These are phyloP conservation scores for Campoletis raptor DNA, from an alignment of 2,888 invertebrate species.

Conservation along the genomic window DNA sequence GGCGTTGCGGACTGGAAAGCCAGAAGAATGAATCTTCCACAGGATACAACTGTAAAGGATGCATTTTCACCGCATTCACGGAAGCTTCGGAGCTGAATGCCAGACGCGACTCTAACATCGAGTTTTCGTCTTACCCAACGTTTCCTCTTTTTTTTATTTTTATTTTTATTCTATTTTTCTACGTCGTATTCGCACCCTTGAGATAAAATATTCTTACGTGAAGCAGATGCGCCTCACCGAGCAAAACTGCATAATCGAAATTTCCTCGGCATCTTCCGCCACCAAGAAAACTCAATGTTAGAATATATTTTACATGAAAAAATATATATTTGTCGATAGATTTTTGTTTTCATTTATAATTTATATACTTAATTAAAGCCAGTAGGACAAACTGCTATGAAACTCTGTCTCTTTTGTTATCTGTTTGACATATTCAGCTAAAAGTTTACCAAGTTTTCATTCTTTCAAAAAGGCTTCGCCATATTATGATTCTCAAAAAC, in stretches of 20 bases:
- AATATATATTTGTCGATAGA: constrained; percentile 51
- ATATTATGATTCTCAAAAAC: background rate
- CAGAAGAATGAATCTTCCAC: constrained; percentile 46
- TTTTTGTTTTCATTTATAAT: background rate
- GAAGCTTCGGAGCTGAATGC: constrained; percentile 25
- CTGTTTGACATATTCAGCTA: background rate
- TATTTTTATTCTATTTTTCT: constrained; percentile 43
- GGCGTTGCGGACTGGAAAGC: constrained; percentile 5
- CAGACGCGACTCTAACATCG: constrained; percentile 50
- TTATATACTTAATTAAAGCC: background rate
- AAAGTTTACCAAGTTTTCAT: background rate
- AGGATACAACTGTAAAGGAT: constrained; percentile 40
- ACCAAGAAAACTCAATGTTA: constrained; percentile 47
- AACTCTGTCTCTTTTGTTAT: background rate
- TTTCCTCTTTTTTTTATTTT: constrained; percentile 27
- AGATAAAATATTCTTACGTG: constrained; percentile 63
- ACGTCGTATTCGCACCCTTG: background rate
- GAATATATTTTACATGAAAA: constrained; percentile 48
- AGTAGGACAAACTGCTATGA: background rate
- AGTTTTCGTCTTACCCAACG: constrained; percentile 16
- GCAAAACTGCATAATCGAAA: constrained; percentile 4
- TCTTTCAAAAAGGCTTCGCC: background rate
- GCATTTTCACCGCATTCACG: constrained; percentile 15
- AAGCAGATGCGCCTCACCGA: constrained; percentile 61
- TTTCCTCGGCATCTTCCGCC: constrained; percentile 23